Evolutionary conservation across 2,888 invertebrate genomes (phyloP).

Genomic region (Cryptocephalus moraei): DNA sequence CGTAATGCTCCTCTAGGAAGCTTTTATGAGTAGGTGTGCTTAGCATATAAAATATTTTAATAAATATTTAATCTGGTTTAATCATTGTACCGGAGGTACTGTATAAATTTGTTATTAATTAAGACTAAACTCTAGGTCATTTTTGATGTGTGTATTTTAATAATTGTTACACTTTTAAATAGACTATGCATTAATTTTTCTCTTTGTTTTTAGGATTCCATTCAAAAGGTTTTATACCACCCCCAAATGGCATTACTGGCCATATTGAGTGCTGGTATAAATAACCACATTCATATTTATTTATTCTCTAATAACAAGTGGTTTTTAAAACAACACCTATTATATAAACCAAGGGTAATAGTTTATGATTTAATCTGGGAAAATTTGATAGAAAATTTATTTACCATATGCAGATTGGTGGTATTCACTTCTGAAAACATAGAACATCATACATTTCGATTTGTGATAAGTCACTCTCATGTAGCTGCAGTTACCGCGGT

Average conservation of each 20-base stretch:
- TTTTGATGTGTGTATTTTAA: too few species aligned
- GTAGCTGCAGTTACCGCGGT: slow-evolving; percentile 50
- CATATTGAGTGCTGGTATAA: slow-evolving; percentile 9
- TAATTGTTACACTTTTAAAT: too few species aligned
- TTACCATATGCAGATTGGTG: slow-evolving; percentile 11
- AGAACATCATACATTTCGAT: slow-evolving; percentile 10
- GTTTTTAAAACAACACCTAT: slow-evolving; percentile 20
- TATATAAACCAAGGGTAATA: slow-evolving; percentile 6
- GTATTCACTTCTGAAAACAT: slow-evolving; percentile 12
- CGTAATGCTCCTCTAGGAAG: too few species aligned
- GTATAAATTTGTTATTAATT: too few species aligned
- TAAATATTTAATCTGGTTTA: too few species aligned
- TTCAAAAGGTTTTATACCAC: slow-evolving; percentile 15
- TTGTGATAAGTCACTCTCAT: slow-evolving; percentile 9
- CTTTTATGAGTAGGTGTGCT: too few species aligned
- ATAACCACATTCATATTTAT: slow-evolving; percentile 11
- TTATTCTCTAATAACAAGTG: slow-evolving; percentile 16
- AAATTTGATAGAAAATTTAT: slow-evolving; percentile 8
- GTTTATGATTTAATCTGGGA: slow-evolving; percentile 14
- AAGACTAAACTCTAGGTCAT: too few species aligned
- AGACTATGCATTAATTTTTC: too few species aligned
- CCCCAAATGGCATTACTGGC: slow-evolving; percentile 14
- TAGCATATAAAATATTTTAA: too few species aligned
- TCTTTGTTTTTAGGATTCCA: slow-evolving; percentile 15
- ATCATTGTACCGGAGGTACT: too few species aligned